Conservation (phyloP, 1,140 invertebrate species). For the Battus philenor region DNA sequence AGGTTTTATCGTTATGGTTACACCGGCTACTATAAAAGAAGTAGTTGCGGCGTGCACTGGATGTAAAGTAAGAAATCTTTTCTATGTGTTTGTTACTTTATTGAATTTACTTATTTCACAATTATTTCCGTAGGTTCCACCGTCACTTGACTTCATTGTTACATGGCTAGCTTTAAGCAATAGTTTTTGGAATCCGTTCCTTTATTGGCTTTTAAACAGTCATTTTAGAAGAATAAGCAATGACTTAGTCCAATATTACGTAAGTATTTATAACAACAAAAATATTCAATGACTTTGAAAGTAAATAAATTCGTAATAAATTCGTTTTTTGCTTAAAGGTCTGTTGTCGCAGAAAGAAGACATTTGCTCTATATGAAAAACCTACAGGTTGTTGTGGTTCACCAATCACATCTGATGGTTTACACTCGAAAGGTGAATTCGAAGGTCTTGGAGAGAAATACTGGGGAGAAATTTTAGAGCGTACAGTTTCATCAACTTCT, state of each 20-base stretch:
- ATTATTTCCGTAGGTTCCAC: conserved; percentile 79
- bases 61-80: conserved; percentile 66
- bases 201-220: conserved; percentile 91
- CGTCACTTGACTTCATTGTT: conserved; percentile 87
- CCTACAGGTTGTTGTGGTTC: conserved; percentile 69
- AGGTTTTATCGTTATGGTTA: conserved; percentile 92
- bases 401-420: conserved; percentile 61
- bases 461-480: conserved; percentile 85
- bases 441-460: conserved; percentile 85
- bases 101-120: conserved; percentile 8
- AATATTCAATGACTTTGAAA: background rate
- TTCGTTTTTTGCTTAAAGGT: conserved; percentile 40
- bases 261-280: conserved; percentile 67
- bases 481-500: conserved; percentile 82
- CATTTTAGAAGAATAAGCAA: conserved; percentile 88
- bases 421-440: conserved; percentile 77
- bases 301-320: background rate
- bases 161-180: conserved; percentile 91
- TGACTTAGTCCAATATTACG: conserved; percentile 84
- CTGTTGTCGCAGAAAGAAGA: conserved; percentile 64
- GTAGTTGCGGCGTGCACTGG: conserved; percentile 91
- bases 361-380: conserved; percentile 64
- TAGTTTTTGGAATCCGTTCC: conserved; percentile 92
- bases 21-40: conserved; percentile 92
- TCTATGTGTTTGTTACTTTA: conserved; percentile 11